Evolutionary conservation across 2,888 invertebrate species (phyloP), one percentile per base, ranked within the genome.

Genomic region (Lathronympha strigana): DNA sequence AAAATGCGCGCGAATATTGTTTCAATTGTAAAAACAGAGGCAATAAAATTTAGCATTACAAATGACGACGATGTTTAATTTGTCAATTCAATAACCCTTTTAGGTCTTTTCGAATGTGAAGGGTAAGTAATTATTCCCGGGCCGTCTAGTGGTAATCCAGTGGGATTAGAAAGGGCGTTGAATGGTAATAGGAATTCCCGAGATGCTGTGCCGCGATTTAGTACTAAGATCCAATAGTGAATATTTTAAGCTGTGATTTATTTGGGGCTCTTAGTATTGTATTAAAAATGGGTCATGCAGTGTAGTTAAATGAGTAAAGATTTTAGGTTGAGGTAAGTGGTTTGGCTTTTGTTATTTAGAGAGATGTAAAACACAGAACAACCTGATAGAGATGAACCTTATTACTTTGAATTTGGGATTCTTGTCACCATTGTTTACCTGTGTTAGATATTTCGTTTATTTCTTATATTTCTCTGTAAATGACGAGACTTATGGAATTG

Each of bases 221-320:
- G 88, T 83, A 87, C 88, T 84, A 86, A 87, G 86, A 88, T 90
- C 90, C 89, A 89, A 91, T 90, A 89, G 83, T 90, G 91, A 92
- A 91, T 90, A 90, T 89, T 90, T 90, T 87, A 91, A 85, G 83
- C 81, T 71, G 78, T 86, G 86, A 90, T 89, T 89, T 89, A 90
- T 88, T 81, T 76, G 76, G 72, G 72, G 78, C 75, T 78, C 76
- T 79, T 78, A 82, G 76, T 78, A 55, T 58, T 67, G n/a, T n/a
- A 63, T 61, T 67, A 67, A 62, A 66, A 66, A 43, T 64, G 23
- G 33, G 9, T 13, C 4, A 13, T 2, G 11, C 15, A 5, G n/a
- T 47, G 9, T 40, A 17, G 17, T 17, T 17, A 6, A 38, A 38
- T 5, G 15, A n/a, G 21, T 2, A n/a, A 8, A 15, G 31, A 6